Percentiles rank a stretch among this genome's conserved stretches.
Evolutionary conservation across 2,888 invertebrate species (phyloP).

Genomic region (Trichopoda pennipes): DNA sequence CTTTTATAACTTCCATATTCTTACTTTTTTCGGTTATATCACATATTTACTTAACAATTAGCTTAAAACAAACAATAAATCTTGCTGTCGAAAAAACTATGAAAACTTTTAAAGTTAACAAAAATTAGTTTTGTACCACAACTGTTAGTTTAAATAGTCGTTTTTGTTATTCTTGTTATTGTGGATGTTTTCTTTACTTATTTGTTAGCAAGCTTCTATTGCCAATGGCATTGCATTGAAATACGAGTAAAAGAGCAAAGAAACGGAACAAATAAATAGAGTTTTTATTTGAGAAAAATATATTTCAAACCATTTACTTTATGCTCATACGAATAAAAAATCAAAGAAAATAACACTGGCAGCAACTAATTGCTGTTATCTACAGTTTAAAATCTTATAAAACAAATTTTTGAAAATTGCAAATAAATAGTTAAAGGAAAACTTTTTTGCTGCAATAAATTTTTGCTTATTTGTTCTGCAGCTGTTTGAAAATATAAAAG

Average conservation of each 20-base stretch:
- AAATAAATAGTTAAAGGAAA: constrained; percentile 28
- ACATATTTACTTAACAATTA: constrained; percentile 54
- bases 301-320: constrained; percentile 44
- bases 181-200: constrained; percentile 6
- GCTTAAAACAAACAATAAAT: constrained; percentile 66
- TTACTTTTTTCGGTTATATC: constrained; percentile 4
- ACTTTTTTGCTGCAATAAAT: constrained; percentile 30
- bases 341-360: constrained; percentile 17
- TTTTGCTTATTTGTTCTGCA: constrained; percentile 38
- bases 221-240: constrained; percentile 53
- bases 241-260: constrained; percentile 26
- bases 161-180: background rate
- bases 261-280: constrained; percentile 52
- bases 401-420: constrained; percentile 55
- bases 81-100: constrained; percentile 36
- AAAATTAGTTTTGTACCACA: constrained; percentile 33
- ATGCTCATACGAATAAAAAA: constrained; percentile 4
- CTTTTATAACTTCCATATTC: background rate
- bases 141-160: constrained; percentile 32
- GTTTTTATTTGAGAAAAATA: constrained; percentile 7
- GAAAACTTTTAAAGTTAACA: constrained; percentile 37
- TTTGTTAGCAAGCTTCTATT: constrained; percentile 27
- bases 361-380: constrained; percentile 65
- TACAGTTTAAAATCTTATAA: constrained; percentile 58
- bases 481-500: too few species aligned